These are phyloP conservation scores for Ischnus inquisitorius DNA, from an alignment of 2,888 invertebrate genomes.

Conservation along the genomic window DNA sequence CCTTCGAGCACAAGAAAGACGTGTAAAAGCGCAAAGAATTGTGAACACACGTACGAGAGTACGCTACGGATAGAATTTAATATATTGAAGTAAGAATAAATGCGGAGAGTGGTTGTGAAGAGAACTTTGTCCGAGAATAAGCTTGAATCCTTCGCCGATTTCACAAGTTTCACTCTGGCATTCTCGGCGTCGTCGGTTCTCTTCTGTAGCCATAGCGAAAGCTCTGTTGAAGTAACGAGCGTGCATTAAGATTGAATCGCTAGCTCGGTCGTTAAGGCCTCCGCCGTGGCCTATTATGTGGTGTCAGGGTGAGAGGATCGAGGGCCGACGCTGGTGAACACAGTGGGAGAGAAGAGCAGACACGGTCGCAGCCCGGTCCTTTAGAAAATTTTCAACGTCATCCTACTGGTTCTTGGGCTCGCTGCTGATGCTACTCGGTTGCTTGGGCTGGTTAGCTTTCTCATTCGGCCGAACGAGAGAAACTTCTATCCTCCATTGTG, in stretches of 20 bases:
- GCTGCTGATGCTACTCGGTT: constrained; percentile 8
- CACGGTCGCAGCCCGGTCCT: constrained; percentile 68
- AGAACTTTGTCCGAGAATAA: constrained; percentile 54
- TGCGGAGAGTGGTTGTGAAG: constrained; percentile 42
- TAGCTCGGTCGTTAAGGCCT: constrained; percentile 79
- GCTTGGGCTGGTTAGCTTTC: constrained; percentile 10
- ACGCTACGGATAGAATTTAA: not conserved
- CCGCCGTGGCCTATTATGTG: constrained; percentile 76
- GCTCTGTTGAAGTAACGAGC: constrained; percentile 77
- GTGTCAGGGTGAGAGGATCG: constrained; percentile 37
- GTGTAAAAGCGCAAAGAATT: not conserved
- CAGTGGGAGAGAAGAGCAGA: constrained; percentile 1
- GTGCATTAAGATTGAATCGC: constrained; percentile 81
- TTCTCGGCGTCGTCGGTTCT: constrained; percentile 32
- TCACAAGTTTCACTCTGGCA: constrained; percentile 11
- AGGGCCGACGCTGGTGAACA: constrained; percentile 21
- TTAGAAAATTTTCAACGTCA: constrained; percentile 76
- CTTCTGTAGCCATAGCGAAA: constrained; percentile 65
- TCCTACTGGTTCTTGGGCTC: constrained; percentile 1
- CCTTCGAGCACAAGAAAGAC: not conserved
- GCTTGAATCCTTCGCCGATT: constrained; percentile 37
- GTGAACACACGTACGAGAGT: constrained; percentile 27
- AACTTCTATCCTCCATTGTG: constrained; percentile 74
- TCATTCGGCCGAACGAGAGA: constrained; percentile 30
- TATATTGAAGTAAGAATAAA: constrained; percentile 31